A percentile compares a stretch with the other conserved stretches of the same genome.
phyloP scores from a whole-genome alignment of 2,888 invertebrate species.

The Cataglyphis rosenhaueri region DNA sequence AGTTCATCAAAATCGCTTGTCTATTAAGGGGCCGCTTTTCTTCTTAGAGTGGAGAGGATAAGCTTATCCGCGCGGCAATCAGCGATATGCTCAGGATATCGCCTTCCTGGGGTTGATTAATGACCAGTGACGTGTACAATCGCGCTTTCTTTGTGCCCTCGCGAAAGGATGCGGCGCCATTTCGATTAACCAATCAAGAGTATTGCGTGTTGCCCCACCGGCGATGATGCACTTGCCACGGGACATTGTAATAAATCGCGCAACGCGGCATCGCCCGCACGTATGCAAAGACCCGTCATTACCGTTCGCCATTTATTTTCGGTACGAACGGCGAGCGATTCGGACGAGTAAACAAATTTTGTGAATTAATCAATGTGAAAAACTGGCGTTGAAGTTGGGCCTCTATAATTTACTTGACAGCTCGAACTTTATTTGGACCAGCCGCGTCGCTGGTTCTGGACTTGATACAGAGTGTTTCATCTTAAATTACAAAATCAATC shows the following conservation, averaged over 20 bases:
- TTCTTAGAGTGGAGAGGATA: constrained; percentile 10
- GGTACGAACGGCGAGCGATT: constrained; percentile 5
- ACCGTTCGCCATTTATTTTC: constrained; percentile 44
- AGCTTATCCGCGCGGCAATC: constrained; percentile 59
- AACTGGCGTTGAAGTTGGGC: constrained; percentile 18
- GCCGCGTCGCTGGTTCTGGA: background rate
- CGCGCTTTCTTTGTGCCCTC: constrained; percentile 60
- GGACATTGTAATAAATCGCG: constrained; percentile 49
- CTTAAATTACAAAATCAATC: background rate
- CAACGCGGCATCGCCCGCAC: background rate
- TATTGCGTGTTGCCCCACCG: constrained; percentile 35
- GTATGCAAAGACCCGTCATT: constrained; percentile 31
- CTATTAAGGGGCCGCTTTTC: constrained; percentile 25
- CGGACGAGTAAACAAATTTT: constrained; percentile 21
- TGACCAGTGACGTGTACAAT: constrained; percentile 62
- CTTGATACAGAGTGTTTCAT: background rate
- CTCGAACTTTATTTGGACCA: constrained; percentile 37
- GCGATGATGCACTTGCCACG: constrained; percentile 50
- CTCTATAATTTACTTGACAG: constrained; percentile 20
- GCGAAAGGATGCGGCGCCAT: constrained; percentile 51
- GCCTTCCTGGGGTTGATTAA: constrained; percentile 68
- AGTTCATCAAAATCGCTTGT: constrained; percentile 46
- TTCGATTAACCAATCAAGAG: constrained; percentile 59
- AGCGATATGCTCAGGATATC: constrained; percentile 58
- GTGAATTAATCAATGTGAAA: constrained; percentile 31